phyloP scores from a whole-genome alignment of 1,140 invertebrate genomes.

The Fopius arisanus region DNA sequence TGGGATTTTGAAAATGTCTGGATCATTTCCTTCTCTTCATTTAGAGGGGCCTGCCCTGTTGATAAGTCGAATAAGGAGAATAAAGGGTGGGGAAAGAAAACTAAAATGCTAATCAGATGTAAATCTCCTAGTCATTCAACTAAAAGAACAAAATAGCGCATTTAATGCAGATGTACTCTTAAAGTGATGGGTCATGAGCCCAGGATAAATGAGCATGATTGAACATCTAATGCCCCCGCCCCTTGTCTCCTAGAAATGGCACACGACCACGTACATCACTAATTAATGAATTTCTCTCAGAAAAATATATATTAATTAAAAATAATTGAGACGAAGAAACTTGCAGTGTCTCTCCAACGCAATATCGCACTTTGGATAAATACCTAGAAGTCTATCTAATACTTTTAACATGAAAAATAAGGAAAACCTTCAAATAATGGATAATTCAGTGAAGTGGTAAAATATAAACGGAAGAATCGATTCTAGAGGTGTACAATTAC shows the following conservation, averaged over 20 bases:
- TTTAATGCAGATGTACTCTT: slow-evolving; percentile 36
- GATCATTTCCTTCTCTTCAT: background rate
- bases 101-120: background rate
- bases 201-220: background rate
- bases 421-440: background rate
- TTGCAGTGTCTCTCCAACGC: background rate
- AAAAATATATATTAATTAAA: slow-evolving; percentile 9
- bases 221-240: slow-evolving; percentile 23
- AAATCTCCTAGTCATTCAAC: background rate
- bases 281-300: slow-evolving; percentile 5
- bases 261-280: slow-evolving; percentile 18
- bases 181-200: slow-evolving; percentile 28
- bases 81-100: background rate
- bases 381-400: slow-evolving; percentile 18
- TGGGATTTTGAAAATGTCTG: background rate
- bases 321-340: background rate
- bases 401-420: slow-evolving; percentile 5
- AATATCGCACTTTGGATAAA: slow-evolving; percentile 19
- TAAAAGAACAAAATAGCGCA: slow-evolving; percentile 32
- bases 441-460: background rate
- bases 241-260: slow-evolving; percentile 18
- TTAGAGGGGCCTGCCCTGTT: background rate
- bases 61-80: background rate
- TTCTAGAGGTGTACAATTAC: too few relatives aligned
- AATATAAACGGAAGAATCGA: background rate